Conservation (phyloP, 2,888 invertebrate species). For the Mesorhabditis sp. region DNA sequence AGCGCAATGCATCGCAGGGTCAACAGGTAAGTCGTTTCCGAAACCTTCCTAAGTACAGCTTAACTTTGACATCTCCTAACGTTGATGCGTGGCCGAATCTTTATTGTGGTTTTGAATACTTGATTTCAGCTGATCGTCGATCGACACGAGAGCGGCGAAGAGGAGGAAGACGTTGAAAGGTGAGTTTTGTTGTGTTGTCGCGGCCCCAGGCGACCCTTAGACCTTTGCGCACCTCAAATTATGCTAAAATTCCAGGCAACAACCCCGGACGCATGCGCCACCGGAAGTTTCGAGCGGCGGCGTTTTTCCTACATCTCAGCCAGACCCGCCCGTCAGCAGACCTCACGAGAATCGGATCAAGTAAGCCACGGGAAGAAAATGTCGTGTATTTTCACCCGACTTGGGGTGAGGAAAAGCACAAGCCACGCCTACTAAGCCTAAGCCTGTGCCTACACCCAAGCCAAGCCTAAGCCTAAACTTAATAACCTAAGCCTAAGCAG, state of each 20-base stretch:
- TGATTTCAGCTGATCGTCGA: slow-evolving; percentile 32
- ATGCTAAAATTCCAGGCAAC: slow-evolving; percentile 12
- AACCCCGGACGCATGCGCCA: slow-evolving; percentile 17
- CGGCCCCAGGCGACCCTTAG: background rate
- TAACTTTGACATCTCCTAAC: background rate
- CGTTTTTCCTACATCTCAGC: slow-evolving; percentile 8
- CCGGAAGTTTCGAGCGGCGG: slow-evolving; percentile 24
- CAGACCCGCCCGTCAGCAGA: slow-evolving; percentile 4
- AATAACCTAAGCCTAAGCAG: too few relatives aligned
- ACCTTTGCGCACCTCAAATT: slow-evolving; percentile 4
- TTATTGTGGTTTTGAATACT: background rate
- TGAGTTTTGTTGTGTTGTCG: background rate
- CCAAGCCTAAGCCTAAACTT: too few relatives aligned
- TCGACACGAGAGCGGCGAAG: slow-evolving; percentile 34
- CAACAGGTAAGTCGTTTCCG: slow-evolving; percentile 40
- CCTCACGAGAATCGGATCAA: background rate
- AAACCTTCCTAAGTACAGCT: too few relatives aligned
- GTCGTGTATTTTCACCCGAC: too few relatives aligned
- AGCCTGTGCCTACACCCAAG: too few relatives aligned
- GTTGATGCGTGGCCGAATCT: background rate
- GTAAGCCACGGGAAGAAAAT: background rate
- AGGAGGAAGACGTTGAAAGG: slow-evolving; percentile 28
- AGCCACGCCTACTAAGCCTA: too few relatives aligned
- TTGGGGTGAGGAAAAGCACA: too few relatives aligned
- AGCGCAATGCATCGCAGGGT: slow-evolving; percentile 47